phyloP scores from a whole-genome alignment of 1,140 invertebrate species.

The Nasonia giraulti region DNA sequence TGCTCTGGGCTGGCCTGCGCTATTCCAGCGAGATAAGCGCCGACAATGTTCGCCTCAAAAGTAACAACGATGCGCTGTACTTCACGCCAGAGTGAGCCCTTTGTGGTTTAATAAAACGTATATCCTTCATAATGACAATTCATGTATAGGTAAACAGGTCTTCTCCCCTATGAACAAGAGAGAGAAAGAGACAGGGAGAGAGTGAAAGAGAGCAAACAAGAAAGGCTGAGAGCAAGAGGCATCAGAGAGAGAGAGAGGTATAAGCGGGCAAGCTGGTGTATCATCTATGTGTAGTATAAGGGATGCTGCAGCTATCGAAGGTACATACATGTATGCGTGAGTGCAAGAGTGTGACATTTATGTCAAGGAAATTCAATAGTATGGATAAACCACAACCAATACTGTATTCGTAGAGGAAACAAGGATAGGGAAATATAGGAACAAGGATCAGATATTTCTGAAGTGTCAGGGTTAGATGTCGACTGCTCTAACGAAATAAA shows the following conservation, averaged over 20 bases:
- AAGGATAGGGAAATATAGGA: constrained; percentile 16
- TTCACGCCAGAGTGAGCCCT: constrained; percentile 68
- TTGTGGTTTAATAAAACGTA: constrained; percentile 66
- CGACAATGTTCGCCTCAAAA: constrained; percentile 64
- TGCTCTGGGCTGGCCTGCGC: constrained; percentile 44
- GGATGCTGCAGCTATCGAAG: constrained; percentile 32
- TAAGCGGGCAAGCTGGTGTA: background rate
- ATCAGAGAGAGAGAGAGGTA: background rate
- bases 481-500: background rate
- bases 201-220: constrained; percentile 35
- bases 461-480: constrained; percentile 17
- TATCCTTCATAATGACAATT: constrained; percentile 70
- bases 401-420: background rate
- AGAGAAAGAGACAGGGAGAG: constrained; percentile 20
- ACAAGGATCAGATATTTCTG: constrained; percentile 30
- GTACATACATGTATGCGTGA: background rate
- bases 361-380: constrained; percentile 48
- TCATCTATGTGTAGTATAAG: constrained; percentile 10
- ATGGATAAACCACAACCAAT: constrained; percentile 12
- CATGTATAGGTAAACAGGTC: constrained; percentile 55
- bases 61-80: constrained; percentile 61
- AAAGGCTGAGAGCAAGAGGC: background rate
- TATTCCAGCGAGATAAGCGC: constrained; percentile 55
- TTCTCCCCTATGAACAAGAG: constrained; percentile 40
- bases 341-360: background rate